phyloP scores from a whole-genome alignment of 2,888 invertebrate species.

The Drosophila anomalata region DNA sequence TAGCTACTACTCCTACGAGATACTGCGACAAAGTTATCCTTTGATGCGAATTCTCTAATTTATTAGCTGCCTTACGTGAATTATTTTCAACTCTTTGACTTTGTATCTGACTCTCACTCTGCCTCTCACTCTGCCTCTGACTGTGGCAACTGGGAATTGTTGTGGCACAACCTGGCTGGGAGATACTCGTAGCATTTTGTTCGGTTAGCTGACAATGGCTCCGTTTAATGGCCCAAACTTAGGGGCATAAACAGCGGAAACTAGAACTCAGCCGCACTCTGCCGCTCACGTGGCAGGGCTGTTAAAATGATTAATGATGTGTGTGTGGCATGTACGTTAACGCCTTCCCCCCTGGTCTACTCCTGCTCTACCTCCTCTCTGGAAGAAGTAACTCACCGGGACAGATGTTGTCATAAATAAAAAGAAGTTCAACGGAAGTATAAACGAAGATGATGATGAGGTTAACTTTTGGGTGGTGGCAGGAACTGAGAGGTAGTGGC shows the following conservation, averaged over 20 bases:
- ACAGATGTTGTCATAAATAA: constrained; percentile 80
- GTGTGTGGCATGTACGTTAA: constrained; percentile 62
- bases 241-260: constrained; percentile 50
- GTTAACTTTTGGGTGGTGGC: background rate
- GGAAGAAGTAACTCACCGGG: constrained; percentile 55
- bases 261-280: constrained; percentile 5
- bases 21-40: constrained; percentile 66
- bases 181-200: too few species aligned
- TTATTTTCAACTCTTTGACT: constrained; percentile 60
- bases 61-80: constrained; percentile 72
- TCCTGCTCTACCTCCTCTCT: background rate
- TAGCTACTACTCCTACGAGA: constrained; percentile 10
- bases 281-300: constrained; percentile 38
- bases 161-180: background rate
- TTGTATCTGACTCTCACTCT: constrained; percentile 6
- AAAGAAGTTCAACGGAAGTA: constrained; percentile 52
- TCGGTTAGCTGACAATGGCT: background rate
- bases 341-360: background rate
- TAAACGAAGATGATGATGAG: constrained; percentile 46
- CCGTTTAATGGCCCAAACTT: constrained; percentile 38
- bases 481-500: too few species aligned
- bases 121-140: constrained; percentile 53
- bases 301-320: constrained; percentile 83
- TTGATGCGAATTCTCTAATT: constrained; percentile 72
- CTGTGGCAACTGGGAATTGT: constrained; percentile 66